These are phyloP conservation scores for Nomada fucata DNA, from an alignment of 2,888 invertebrate species.

Conservation along the genomic window DNA sequence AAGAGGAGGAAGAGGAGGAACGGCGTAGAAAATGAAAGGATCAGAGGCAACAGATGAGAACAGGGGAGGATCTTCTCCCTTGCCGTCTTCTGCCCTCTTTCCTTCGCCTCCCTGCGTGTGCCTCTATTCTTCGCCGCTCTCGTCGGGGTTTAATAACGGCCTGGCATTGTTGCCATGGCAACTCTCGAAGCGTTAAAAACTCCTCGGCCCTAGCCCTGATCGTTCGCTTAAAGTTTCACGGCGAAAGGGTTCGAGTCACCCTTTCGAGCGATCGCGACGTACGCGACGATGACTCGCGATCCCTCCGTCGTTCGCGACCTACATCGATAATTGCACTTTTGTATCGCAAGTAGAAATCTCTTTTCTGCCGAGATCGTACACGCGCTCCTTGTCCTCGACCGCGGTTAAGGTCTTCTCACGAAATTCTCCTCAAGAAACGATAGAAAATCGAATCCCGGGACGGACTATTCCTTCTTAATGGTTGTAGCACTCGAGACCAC, in stretches of 20 bases:
- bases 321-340: neutral
- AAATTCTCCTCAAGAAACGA: no score
- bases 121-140: constrained; percentile 76
- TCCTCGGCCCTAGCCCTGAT: constrained; percentile 70
- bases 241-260: constrained; percentile 66
- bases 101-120: constrained; percentile 49
- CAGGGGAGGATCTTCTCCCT: constrained; percentile 65
- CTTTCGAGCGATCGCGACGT: constrained; percentile 27
- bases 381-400: no score
- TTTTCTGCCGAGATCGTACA: no score
- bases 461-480: constrained; percentile 6
- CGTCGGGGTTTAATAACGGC: constrained; percentile 81
- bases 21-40: constrained; percentile 62
- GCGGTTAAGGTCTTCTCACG: no score
- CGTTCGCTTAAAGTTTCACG: constrained; percentile 72
- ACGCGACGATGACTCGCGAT: constrained; percentile 22
- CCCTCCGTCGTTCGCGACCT: neutral
- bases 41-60: constrained; percentile 57
- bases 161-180: constrained; percentile 80
- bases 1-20: constrained; percentile 49
- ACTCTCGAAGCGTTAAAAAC: constrained; percentile 79
- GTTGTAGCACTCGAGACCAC: constrained; percentile 31
- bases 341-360: no score
- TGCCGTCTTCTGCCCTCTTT: constrained; percentile 53
- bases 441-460: no score